Percentiles rank a stretch among this genome's conserved stretches.
phyloP scores from a whole-genome alignment of 2,113 vertebrate species.

The Azemiops feae region DNA sequence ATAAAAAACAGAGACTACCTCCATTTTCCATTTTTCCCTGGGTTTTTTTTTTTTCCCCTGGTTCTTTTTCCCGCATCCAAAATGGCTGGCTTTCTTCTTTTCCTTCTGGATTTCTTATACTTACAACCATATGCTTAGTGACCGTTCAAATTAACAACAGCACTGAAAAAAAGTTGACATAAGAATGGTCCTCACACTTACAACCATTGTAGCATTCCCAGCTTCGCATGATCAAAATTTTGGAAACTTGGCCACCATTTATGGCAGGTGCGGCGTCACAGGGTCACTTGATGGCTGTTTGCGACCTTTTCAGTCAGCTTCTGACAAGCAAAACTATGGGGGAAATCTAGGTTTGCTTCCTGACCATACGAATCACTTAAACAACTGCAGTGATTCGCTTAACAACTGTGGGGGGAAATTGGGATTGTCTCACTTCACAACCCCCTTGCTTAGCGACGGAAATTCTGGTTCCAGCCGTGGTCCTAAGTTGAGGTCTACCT shows the following conservation, averaged over 20 bases:
- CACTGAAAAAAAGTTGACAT: not conserved
- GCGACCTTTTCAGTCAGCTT: not conserved
- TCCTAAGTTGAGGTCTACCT: too few relatives aligned
- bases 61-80: rapidly evolving
- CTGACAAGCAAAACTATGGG: not conserved
- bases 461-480: not conserved
- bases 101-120: not conserved
- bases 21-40: not conserved
- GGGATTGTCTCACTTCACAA: not conserved
- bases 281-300: not conserved
- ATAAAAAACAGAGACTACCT: not conserved
- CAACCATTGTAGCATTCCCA: not conserved
- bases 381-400: not conserved
- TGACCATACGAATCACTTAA: not conserved
- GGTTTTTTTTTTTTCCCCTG: not conserved
- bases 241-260: not conserved
- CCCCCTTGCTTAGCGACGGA: not conserved
- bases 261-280: too few relatives aligned
- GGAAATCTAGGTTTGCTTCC: not conserved
- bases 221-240: not conserved
- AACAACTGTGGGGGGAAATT: not conserved
- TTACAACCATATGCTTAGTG: not conserved
- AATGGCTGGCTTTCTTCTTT: not conserved
- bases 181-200: not conserved
- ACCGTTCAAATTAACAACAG: not conserved